These are phyloP conservation scores for Trachelus troglodyta DNA, from an alignment of 2,888 invertebrate species.

Conservation along the genomic window DNA sequence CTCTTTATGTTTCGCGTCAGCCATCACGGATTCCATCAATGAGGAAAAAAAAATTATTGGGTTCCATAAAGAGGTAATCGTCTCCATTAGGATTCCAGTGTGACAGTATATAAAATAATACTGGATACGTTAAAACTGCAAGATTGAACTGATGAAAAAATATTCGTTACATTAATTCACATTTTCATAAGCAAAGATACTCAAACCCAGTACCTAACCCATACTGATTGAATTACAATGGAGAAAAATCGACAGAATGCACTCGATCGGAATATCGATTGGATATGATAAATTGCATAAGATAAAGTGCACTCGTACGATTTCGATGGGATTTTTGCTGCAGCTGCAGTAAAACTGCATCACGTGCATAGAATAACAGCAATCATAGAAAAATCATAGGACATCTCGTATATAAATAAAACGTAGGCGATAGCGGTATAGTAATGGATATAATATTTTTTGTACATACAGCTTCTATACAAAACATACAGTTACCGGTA, in stretches of 20 bases:
- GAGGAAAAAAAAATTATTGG: neutral
- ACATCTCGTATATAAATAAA: neutral
- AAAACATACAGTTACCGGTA: neutral
- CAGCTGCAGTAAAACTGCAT: neutral
- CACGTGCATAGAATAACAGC: neutral
- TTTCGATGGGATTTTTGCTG: neutral
- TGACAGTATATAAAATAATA: neutral
- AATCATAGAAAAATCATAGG: neutral
- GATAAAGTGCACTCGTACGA: neutral
- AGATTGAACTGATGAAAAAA: neutral
- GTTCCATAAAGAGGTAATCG: neutral
- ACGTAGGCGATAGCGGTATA: neutral
- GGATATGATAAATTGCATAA: neutral
- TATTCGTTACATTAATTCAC: neutral
- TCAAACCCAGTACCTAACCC: neutral
- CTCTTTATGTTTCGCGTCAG: neutral
- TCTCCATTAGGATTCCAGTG: neutral
- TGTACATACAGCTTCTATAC: neutral
- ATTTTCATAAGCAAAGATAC: neutral
- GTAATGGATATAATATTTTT: neutral
- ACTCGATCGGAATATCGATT: neutral
- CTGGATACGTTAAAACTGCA: neutral
- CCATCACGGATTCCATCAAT: neutral
- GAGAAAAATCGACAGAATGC: neutral
- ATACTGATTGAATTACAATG: neutral